Percentiles rank a stretch among this genome's conserved stretches.
These are phyloP conservation scores for Actinopyga echinites DNA, from an alignment of 53 echinoderm and acorn worm species.

Conservation along the genomic window DNA sequence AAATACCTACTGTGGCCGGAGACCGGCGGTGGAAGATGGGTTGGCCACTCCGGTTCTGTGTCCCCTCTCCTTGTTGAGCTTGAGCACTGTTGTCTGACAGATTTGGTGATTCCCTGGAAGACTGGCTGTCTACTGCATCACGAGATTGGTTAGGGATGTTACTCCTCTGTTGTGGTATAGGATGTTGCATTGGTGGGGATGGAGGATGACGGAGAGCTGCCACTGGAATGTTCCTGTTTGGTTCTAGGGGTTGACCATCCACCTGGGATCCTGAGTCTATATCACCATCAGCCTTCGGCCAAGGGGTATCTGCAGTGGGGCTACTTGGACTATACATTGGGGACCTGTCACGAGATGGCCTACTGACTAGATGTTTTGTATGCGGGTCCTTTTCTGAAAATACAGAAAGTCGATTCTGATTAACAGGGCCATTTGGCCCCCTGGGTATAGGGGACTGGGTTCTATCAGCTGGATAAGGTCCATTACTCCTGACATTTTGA, in stretches of 20 bases:
- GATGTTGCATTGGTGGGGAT: slow-evolving; percentile 34
- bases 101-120: slow-evolving; percentile 1
- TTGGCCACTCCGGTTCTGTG: slow-evolving; percentile 26
- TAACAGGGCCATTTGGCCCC: background rate
- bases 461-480: background rate
- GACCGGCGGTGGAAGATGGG: slow-evolving; percentile 59
- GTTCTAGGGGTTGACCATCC: background rate
- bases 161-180: slow-evolving; percentile 29
- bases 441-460: slow-evolving; percentile 45
- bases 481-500: background rate
- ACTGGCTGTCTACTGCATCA: background rate
- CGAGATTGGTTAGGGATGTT: background rate
- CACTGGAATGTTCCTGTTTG: slow-evolving; percentile 9
- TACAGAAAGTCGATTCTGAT: slow-evolving; percentile 52
- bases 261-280: slow-evolving; percentile 3
- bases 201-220: slow-evolving; percentile 1
- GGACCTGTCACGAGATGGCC: slow-evolving; percentile 75
- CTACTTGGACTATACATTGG: slow-evolving; percentile 81
- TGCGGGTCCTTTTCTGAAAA: slow-evolving; percentile 68
- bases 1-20: slow-evolving; percentile 85
- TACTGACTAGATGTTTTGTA: slow-evolving; percentile 60
- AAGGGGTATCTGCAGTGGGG: slow-evolving; percentile 12
- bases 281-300: slow-evolving; percentile 4
- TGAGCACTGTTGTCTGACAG: slow-evolving; percentile 11
- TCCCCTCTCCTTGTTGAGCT: slow-evolving; percentile 17